phyloP scores from a whole-genome alignment of 2,113 vertebrate genomes.

The Labrus mixtus region DNA sequence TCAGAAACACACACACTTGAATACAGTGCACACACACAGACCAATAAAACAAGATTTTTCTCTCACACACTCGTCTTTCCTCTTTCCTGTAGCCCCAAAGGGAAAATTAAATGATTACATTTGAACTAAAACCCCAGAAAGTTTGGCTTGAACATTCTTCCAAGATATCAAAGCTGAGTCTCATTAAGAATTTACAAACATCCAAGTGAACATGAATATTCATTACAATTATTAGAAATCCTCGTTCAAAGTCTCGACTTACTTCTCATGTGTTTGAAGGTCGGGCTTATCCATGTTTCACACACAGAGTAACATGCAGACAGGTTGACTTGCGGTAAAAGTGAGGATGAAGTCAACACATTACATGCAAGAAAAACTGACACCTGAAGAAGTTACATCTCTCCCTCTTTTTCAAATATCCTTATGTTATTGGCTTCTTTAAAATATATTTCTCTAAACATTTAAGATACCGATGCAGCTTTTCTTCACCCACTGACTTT shows the following conservation, averaged over 20 bases:
- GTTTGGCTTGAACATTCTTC: background rate
- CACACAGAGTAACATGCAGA: too few relatives aligned
- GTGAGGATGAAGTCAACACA: too few relatives aligned
- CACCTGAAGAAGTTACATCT: too few relatives aligned
- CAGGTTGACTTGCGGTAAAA: too few relatives aligned
- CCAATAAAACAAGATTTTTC: background rate
- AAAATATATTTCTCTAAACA: too few relatives aligned
- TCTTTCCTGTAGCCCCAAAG: background rate
- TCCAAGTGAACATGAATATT: background rate
- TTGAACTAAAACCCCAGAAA: background rate
- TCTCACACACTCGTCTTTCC: background rate
- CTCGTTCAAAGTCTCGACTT: background rate
- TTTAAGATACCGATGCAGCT: too few relatives aligned
- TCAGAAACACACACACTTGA: slow-evolving; percentile 21
- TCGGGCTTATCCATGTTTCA: too few relatives aligned
- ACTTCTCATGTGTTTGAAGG: background rate
- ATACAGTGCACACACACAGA: background rate
- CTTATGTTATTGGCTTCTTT: too few relatives aligned
- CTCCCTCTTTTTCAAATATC: too few relatives aligned
- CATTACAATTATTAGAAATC: background rate
- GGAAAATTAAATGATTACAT: background rate
- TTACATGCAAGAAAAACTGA: too few relatives aligned
- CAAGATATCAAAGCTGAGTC: background rate
- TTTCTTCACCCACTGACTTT: too few relatives aligned
- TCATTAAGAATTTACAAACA: background rate